phyloP scores from a whole-genome alignment of 2,888 invertebrate genomes.

The Belgica antarctica region DNA sequence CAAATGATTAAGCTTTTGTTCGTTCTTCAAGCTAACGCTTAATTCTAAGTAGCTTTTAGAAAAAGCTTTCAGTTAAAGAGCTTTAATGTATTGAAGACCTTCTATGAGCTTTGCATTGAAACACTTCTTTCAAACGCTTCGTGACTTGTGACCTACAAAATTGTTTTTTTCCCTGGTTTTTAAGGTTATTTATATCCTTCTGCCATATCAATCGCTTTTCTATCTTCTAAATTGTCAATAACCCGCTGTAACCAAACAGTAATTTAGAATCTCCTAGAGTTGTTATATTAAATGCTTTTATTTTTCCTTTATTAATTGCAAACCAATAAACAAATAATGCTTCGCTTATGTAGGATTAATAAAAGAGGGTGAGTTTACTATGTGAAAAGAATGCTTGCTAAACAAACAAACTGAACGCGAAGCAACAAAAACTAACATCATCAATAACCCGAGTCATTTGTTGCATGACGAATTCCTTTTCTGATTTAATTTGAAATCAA shows the following conservation, averaged over 20 bases:
- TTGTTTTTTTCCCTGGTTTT: no score
- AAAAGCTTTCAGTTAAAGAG: neutral
- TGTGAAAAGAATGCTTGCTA: conserved; percentile 7
- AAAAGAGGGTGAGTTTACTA: conserved; percentile 40
- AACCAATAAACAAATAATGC: conserved; percentile 35
- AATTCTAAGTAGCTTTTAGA: no score
- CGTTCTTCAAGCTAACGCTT: no score
- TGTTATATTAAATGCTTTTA: conserved; percentile 25
- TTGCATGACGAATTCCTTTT: conserved; percentile 29
- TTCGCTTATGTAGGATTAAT: conserved; percentile 43
- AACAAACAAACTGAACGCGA: conserved; percentile 1
- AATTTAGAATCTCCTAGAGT: neutral
- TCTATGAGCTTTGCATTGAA: neutral
- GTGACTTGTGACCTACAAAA: neutral
- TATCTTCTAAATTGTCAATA: no score
- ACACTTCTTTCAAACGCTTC: neutral
- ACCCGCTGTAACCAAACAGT: no score
- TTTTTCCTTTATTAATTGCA: conserved; percentile 35
- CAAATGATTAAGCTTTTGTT: no score
- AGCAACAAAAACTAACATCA: conserved; percentile 19
- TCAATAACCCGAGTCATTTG: neutral
- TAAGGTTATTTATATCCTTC: neutral
- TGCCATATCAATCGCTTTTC: no score
- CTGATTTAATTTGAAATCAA: conserved; percentile 3
- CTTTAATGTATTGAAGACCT: neutral